Base-by-base conservation (phyloP, 2,888 invertebrate species). In the Drosophila testacea region DNA sequence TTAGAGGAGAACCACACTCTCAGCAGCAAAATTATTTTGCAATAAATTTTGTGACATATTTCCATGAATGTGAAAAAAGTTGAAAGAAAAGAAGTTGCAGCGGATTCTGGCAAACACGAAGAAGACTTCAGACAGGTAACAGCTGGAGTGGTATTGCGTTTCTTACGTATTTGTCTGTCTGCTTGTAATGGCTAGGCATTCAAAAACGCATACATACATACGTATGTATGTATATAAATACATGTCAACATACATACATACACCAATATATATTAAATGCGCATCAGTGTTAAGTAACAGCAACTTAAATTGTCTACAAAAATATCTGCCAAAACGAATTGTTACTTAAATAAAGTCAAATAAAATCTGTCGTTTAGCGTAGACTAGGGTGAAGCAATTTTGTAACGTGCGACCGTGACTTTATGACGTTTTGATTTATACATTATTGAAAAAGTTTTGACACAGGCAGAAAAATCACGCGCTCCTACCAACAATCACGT, bases 401-500 rank as follows among this genome's bases (percentile, higher is more conserved):
- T 36, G 66, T 51, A 63, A 60, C 47, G 36, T 75, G 76, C 51
- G 66, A 55, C 79, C 59, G 79, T 76, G 82, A 88, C 84, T 87
- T 91, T 90, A 86, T 91, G 92, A 90, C 91, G 90, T 88, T 91
- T 90, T 92, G 91, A 92, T 91, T 91, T 91, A 91, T 91, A 90
- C 85, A 91, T 91, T 85, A 88, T 88, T 85, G 86, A 83, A 90
- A 90, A 90, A 85, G 82, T 85, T 81, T 80, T 75, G 72, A 76
- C 78, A 68, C 51, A 67, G 73, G 61, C 69, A 67, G 46, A 81
- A 69, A 73, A 79, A 81, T 81, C 78, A 88, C 80, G 84, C 69
- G 68, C 73, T 68, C 52, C 46, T 34, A 65, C 61, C 66, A 66
- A 84, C 64, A 86, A 76, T 81, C 87, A 89, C 87, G 89, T 83